Evolutionary conservation across 2,888 invertebrate genomes (phyloP), one percentile per base, ranked within the genome.

Genomic region (Sisyra nigra): DNA sequence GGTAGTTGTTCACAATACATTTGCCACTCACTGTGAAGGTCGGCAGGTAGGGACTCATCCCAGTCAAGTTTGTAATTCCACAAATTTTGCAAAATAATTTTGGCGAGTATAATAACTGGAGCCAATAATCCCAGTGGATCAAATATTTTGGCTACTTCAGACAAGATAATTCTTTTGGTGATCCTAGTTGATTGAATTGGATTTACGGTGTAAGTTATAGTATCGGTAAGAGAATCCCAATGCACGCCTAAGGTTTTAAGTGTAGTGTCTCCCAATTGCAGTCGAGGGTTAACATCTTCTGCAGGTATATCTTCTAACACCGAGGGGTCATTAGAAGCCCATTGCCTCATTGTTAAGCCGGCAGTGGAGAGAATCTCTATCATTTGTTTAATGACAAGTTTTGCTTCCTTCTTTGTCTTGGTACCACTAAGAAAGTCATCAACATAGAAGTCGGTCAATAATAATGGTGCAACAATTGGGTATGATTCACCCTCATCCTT

Each of bases 41-140:
- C 30, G 30, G 30, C 18, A 38, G 38, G 38, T 18, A 38, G 19
- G 9, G 18, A 19, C n/a, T 38, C 38, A 10, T 38, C 19, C 38
- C 38, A 38, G 13, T 38, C 38, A 3, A 38, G 18, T 9, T 38
- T 38, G n/a, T 10, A 17, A 19, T 10, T 17, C 38, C 38, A 38
- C 5, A 38, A 15, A 10, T 38, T 19, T 38, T 38, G 38, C 19
- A 38, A 11, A 19, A 18, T 11, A 15, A 38, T 18, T 19, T 38
- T 38, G 2, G 38, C 38, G n/a, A 10, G 38, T 10, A 38, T 38
- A 19, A 19, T 38, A 4, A 18, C 38, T 18, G 18, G 38, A 10
- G 18, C 38, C 24, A 38, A 10, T n/a, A 17, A 10, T 17, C 38
- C 38, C 5, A 38, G 19, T 19, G 38, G 19, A 10, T 38, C 19